Evolutionary conservation across 1,140 invertebrate species (phyloP).

Genomic region (Drosophila azteca): DNA sequence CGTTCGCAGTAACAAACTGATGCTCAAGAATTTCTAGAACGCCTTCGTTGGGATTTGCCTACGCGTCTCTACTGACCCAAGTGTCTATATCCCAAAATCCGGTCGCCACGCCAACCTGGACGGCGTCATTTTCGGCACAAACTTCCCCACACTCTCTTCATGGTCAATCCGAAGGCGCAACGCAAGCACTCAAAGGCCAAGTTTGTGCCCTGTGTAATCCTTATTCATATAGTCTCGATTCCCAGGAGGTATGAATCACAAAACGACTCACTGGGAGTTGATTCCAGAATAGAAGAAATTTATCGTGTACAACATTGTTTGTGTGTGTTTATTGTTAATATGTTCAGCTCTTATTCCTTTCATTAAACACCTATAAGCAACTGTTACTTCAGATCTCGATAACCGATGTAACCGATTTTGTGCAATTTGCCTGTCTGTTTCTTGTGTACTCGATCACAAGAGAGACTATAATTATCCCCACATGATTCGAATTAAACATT

Average conservation of each 20-base stretch:
- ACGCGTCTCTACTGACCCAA: slow-evolving; percentile 98
- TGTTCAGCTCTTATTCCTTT: too few relatives aligned
- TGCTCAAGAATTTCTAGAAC: slow-evolving; percentile 99
- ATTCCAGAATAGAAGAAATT: background rate
- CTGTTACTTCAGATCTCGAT: too few relatives aligned
- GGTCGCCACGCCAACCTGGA: slow-evolving; percentile 99
- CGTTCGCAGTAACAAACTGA: slow-evolving; percentile 98
- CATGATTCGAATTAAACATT: too few relatives aligned
- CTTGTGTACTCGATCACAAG: too few relatives aligned
- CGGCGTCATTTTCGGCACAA: slow-evolving; percentile 99
- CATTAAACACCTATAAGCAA: too few relatives aligned
- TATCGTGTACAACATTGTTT: too few relatives aligned
- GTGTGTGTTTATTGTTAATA: too few relatives aligned
- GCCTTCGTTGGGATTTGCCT: slow-evolving; percentile 99
- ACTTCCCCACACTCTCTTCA: slow-evolving; percentile 99
- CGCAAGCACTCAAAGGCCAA: slow-evolving; percentile 97
- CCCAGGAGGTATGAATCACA: slow-evolving; percentile 34
- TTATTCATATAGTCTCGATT: background rate
- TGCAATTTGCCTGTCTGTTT: too few relatives aligned
- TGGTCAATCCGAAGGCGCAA: slow-evolving; percentile 99
- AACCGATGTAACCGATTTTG: too few relatives aligned
- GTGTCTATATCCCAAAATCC: slow-evolving; percentile 99
- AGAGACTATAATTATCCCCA: too few relatives aligned
- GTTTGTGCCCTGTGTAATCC: slow-evolving; percentile 93
- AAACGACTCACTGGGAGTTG: slow-evolving; percentile 13